phyloP scores from a whole-genome alignment of 2,888 invertebrate species.

The Dryomyza anilis region DNA sequence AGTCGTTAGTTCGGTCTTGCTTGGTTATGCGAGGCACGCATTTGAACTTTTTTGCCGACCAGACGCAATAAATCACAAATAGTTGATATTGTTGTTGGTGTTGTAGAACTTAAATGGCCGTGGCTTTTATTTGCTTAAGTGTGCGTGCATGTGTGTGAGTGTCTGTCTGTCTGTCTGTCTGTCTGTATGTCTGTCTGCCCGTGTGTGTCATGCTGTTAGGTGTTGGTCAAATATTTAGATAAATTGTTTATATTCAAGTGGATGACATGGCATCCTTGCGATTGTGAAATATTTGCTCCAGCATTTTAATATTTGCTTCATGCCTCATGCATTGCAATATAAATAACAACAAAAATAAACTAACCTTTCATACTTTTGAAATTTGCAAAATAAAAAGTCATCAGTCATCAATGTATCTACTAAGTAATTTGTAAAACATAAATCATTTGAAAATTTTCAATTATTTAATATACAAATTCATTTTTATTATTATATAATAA shows the following conservation, averaged over 20 bases:
- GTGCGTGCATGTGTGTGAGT: neutral
- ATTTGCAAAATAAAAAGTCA: no score
- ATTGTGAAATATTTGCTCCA: neutral
- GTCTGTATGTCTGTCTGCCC: neutral
- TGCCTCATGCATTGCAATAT: no score
- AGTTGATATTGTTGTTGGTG: slow-evolving; percentile 6
- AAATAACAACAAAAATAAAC: no score
- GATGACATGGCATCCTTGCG: neutral
- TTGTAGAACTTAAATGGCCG: no score
- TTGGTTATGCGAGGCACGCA: slow-evolving; percentile 16
- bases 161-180: neutral
- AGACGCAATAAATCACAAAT: slow-evolving; percentile 29
- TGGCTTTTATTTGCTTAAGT: no score
- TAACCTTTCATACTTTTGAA: no score
- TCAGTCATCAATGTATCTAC: no score
- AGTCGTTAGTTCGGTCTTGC: no score
- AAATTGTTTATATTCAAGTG: neutral
- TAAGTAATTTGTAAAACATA: no score
- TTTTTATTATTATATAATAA: no score
- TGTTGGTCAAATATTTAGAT: neutral
- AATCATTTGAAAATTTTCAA: no score
- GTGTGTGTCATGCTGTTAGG: neutral
- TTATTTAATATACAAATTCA: no score
- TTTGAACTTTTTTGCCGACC: neutral
- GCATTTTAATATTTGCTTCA: neutral